Percentiles rank a stretch among this genome's conserved stretches.
phyloP scores from a whole-genome alignment of 2,113 vertebrate genomes.

The Trachemys scripta region DNA sequence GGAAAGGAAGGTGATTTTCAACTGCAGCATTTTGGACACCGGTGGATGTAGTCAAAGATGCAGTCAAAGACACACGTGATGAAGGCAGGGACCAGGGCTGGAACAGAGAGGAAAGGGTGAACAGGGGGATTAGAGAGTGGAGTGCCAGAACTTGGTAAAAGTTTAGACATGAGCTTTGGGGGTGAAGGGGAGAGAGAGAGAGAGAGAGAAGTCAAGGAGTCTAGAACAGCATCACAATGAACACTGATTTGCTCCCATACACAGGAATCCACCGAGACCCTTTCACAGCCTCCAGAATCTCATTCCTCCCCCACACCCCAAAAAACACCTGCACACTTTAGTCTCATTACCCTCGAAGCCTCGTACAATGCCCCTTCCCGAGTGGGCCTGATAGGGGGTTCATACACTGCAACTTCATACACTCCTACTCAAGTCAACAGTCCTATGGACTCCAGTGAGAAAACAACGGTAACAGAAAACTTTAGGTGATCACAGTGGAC shows the following conservation, averaged over 20 bases:
- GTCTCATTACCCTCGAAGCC: background rate
- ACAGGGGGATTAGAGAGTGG: background rate
- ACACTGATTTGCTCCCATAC: background rate
- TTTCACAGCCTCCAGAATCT: background rate
- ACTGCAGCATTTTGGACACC: accelerated
- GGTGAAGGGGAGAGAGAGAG: background rate
- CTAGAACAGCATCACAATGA: background rate
- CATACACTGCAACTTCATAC: too few relatives aligned
- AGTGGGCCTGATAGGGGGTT: background rate
- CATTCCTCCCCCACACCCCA: too few relatives aligned
- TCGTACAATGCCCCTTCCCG: too few relatives aligned
- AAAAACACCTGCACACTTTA: background rate
- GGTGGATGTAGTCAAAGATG: background rate
- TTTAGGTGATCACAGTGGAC: background rate
- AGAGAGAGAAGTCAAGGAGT: too few relatives aligned
- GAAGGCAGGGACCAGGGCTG: accelerated
- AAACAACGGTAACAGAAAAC: background rate
- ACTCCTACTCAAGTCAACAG: background rate
- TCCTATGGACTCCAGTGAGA: background rate
- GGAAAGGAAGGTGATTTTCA: background rate
- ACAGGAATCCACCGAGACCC: background rate
- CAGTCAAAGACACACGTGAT: accelerated
- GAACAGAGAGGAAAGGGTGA: background rate
- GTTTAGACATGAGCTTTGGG: background rate
- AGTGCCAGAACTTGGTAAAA: accelerated